phyloP scores from a whole-genome alignment of 2,113 vertebrate species.

The Ornithorhynchus anatinus region DNA sequence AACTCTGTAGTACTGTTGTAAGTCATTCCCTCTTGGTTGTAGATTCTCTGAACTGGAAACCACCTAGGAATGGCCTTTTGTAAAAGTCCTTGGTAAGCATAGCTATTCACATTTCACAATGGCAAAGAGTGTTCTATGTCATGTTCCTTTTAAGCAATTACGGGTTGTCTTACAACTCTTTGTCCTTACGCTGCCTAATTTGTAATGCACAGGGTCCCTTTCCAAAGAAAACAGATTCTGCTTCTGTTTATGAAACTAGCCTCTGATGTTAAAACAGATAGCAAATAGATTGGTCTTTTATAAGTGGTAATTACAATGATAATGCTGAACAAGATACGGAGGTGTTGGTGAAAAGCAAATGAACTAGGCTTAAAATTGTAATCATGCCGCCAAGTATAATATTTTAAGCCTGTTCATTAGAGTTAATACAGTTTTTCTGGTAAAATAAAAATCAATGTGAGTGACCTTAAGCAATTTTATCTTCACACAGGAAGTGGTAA shows the following conservation, averaged over 20 bases:
- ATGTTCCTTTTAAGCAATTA: constrained; percentile 31
- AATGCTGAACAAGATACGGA: constrained; percentile 36
- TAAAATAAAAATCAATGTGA: constrained; percentile 18
- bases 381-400: constrained; percentile 37
- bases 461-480: no score
- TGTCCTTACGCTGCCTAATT: constrained; percentile 26
- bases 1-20: not conserved
- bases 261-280: constrained; percentile 34
- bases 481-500: no score
- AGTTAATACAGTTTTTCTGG: constrained; percentile 27
- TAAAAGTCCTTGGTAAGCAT: not conserved
- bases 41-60: not conserved
- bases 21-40: not conserved
- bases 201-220: constrained; percentile 26
- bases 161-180: constrained; percentile 23
- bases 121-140: not conserved
- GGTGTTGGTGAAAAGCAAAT: constrained; percentile 58
- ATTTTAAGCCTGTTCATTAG: constrained; percentile 51
- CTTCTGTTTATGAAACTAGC: constrained; percentile 33
- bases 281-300: constrained; percentile 56
- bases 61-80: not conserved
- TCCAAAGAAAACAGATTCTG: constrained; percentile 50
- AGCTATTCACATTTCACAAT: not conserved
- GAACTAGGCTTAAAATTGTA: constrained; percentile 47
- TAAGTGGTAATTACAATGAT: constrained; percentile 50